Base-by-base conservation (phyloP, 2,797 vertebrate species). In the Galagoides demidoff region DNA sequence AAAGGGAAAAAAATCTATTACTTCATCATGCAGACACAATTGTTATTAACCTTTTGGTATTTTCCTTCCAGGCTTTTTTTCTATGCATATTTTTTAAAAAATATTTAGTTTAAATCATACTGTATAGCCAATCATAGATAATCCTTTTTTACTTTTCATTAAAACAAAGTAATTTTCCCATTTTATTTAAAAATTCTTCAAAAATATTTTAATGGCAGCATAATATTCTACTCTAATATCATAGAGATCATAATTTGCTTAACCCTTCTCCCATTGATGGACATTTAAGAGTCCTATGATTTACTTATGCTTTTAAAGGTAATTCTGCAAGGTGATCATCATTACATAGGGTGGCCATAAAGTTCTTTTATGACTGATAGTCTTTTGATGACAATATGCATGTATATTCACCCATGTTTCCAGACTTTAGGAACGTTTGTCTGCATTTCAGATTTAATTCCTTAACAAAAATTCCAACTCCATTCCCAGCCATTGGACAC, bases 391-490 rank as follows among this genome's bases (percentile, higher is more conserved):
- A 74, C 20, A 87, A 87, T 64, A 37, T 85, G 19, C 77, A 77
- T 45, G 19, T 85, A 77, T 45, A 82, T 43, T 92, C 9, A 43
- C 22, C 39, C 92, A 19, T 43, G 7, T 73, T 73, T 84, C 37
- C 34, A 96, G 23, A 90, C 61, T 94, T 92, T 94, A 87, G 49
- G 20, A 97, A 90, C 9, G 9, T 85, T 76, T 77, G 52, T 83
- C 63, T 91, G 25, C 34, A 96, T 95, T 95, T 95, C 85, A 96
- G 45, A 96, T 90, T 95, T 93, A 88, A 92, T 92, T 93, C 70
- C 37, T 76, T 90, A 79, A 45, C 29, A 71, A 94, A 92, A 90
- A 93, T 49, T 89, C 22, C 85, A 59, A 29, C 37, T 90, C 57
- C 22, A 45, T 70, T 29, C 2, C 29, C 74, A 39, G 52, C 19